Percentiles rank a stretch among this genome's conserved stretches.
Evolutionary conservation across 2,888 invertebrate genomes (phyloP).

Genomic region (Tachystola acroxantha): DNA sequence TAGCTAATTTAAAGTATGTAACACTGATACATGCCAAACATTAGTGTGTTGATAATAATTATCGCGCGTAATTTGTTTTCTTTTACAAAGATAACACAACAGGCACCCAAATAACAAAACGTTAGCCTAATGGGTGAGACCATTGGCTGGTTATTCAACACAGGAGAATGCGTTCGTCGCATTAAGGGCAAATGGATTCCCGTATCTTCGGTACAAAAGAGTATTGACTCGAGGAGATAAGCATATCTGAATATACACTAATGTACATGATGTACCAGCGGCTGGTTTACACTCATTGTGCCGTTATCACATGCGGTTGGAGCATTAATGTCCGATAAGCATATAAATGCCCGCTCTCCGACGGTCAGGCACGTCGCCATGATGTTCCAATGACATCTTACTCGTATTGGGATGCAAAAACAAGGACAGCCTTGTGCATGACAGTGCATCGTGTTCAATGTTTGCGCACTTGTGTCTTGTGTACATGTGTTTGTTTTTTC

Average conservation of each 20-base stretch:
- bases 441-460: constrained; percentile 14
- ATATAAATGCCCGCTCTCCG: constrained; percentile 53
- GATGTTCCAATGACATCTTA: constrained; percentile 17
- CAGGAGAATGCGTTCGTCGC: constrained; percentile 60
- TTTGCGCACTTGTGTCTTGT: constrained; percentile 14
- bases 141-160: constrained; percentile 64
- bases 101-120: constrained; percentile 29
- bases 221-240: constrained; percentile 73
- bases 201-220: constrained; percentile 73
- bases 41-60: constrained; percentile 22
- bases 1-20: constrained; percentile 5
- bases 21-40: constrained; percentile 27
- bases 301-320: constrained; percentile 69
- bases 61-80: constrained; percentile 24
- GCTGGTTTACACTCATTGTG: constrained; percentile 68
- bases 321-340: constrained; percentile 70
- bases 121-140: constrained; percentile 53
- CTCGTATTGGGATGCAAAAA: constrained; percentile 14
- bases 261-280: constrained; percentile 59
- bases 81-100: constrained; percentile 41
- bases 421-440: constrained; percentile 19
- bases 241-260: constrained; percentile 64
- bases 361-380: constrained; percentile 28
- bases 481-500: background rate
- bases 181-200: constrained; percentile 71